Evolutionary conservation across 2,888 invertebrate species (phyloP), one percentile per base, ranked within the genome.

Genomic region (Oxyteleia sp.): DNA sequence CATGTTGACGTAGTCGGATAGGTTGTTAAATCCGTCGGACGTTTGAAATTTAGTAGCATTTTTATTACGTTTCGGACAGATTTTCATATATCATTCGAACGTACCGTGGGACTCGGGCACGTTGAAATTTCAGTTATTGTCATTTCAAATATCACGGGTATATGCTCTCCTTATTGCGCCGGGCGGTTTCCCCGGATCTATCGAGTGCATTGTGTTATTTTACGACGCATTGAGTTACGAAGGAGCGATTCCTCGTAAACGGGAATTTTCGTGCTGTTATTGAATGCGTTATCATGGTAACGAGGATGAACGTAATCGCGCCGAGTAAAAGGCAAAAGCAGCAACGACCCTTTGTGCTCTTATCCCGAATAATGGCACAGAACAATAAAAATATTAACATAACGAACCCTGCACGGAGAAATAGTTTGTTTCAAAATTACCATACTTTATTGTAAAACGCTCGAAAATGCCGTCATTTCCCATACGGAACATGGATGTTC

Each of bases 101-200:
- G 43, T 47, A 64, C 11, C 79, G 64, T 47, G 55, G 51, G 64
- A 72, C 47, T 49, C 32, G 55, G n/a, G 32, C 41, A 57, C 41
- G 20, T 53, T 51, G 61, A 74, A 66, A 80, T 80, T 80, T 80
- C 72, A 74, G 72, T 66, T 68, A 80, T 80, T 80, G 72, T 68
- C 61, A 43, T 57, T 64, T 32, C 49, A 41, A 32, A 66, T 66
- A 57, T 55, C 1, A n/a, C 35, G 20, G 61, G 63, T 69, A 55
- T 55, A 64, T 20, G 59, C 38, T 69, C 53, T 51, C 20, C 15
- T 66, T 66, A 75, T 64, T 57, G 16, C 32, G 53, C 1, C n/a
- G 13, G 16, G 29, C 11, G 35, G 38, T 38, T 66, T 66, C 20
- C 29, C 57, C 16, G 49, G 8, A 66, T 64, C 45, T 55, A 55